Conservation (phyloP, 2,888 invertebrate species). For the Stramonita haemastoma region DNA sequence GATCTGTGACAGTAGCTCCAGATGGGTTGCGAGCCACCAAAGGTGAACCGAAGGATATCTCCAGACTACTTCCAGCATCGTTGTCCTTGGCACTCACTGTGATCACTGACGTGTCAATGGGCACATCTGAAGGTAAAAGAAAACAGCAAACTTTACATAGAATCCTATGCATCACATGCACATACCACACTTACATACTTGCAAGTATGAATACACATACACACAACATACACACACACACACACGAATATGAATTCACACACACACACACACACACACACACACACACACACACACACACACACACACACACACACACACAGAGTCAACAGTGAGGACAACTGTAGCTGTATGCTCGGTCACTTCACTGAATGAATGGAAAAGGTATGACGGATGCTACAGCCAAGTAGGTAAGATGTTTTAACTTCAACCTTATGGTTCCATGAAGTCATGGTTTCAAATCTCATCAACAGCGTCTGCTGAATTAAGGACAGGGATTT, state of each 20-base stretch:
- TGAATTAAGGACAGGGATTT: no score
- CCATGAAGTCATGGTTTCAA: no score
- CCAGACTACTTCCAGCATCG: constrained; percentile 87
- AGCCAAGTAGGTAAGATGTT: no score
- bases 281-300: constrained; percentile 2
- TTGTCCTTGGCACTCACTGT: constrained; percentile 89
- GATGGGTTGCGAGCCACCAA: constrained; percentile 55
- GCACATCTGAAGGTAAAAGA: constrained; percentile 79
- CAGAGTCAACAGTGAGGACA: constrained; percentile 81
- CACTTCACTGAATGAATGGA: no score
- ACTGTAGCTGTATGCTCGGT: no score
- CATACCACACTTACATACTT: not conserved
- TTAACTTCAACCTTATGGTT: no score
- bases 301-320: constrained; percentile 78
- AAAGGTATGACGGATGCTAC: no score
- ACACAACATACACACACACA: not conserved
- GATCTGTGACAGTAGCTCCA: constrained; percentile 77
- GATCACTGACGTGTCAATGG: constrained; percentile 84
- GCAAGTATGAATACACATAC: not conserved
- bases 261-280: constrained; percentile 30
- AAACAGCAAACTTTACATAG: not conserved
- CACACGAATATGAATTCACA: constrained; percentile 13
- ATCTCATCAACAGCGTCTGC: no score
- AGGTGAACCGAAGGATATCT: constrained; percentile 72
- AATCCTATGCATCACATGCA: not conserved